Base-by-base conservation (phyloP, 2,888 invertebrate species). In the Zaprionus bogoriensis region DNA sequence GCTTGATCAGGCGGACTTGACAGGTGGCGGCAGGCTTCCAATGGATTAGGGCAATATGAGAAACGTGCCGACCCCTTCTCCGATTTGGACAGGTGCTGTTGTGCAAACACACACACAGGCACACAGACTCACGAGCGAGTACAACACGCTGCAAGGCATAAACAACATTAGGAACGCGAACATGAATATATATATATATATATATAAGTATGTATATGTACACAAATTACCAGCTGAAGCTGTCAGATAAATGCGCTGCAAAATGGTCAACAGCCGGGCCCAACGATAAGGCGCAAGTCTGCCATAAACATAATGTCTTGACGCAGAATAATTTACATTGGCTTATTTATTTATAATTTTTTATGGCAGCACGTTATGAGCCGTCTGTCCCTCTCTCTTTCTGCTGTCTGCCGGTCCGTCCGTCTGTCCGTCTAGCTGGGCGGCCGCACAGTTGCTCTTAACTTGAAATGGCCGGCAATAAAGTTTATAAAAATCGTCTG, bases 401-500 rank as follows among this genome's bases (percentile, higher is more conserved):
- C 27, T 6, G 5, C 6, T 20, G 38, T 41, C 20, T 41, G 4
- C 17, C 52, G 20, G 30, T 30, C 48, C 23, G 38, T 42, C 47
- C n/a, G 45, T 25, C 22, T 19, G 38, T 5, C 41, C 9, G 39
- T 19, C 7, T 19, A 10, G 19, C 14, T 38, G 41, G 10, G 30
- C 41, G n/a, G n/a, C n/a, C n/a, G n/a, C n/a, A n/a, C 47, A 27
- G 30, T 38, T 20, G 28, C 53, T 36, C 45, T 48, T 32, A 32
- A 17, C 9, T 38, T 5, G 47, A 42, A 74, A 71, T 62, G 39
- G 63, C 22, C 42, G 17, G 50, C 58, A 69, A 48, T 78, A 67
- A 77, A 80, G 62, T 74, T 55, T 65, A 69, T 77, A 84, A 84
- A 80, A 65, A 77, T 53, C 50, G 64, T 12, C 45, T 44, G 70